These are phyloP conservation scores for Ptiloglossa arizonensis DNA, from an alignment of 1,140 invertebrate species.

Conservation along the genomic window DNA sequence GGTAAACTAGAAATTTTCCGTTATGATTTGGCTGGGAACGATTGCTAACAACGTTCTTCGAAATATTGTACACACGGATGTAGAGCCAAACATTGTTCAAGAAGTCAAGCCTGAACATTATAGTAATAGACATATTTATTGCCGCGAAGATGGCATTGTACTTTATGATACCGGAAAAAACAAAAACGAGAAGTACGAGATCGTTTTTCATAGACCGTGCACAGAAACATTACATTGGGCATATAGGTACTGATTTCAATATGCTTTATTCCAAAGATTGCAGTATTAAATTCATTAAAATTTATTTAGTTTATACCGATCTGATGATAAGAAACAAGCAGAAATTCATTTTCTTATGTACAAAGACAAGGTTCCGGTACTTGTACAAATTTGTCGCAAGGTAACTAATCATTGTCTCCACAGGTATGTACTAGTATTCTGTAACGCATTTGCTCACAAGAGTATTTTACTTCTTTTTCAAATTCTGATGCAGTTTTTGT, in stretches of 20 bases:
- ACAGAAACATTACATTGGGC: constrained; percentile 85
- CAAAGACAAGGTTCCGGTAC: constrained; percentile 87
- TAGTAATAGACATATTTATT: constrained; percentile 84
- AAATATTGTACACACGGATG: constrained; percentile 77
- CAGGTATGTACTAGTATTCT: too few species aligned
- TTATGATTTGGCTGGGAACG: constrained; percentile 73
- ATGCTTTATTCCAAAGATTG: not conserved
- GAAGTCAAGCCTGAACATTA: constrained; percentile 87
- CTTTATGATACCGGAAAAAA: constrained; percentile 85
- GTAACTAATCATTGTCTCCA: constrained; percentile 77
- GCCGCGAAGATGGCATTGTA: constrained; percentile 87
- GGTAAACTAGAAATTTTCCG: constrained; percentile 11
- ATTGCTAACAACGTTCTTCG: constrained; percentile 75
- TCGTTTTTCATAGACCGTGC: constrained; percentile 87
- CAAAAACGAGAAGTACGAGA: constrained; percentile 85
- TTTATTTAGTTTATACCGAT: constrained; percentile 89
- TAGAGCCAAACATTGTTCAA: constrained; percentile 84
- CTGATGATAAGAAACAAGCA: constrained; percentile 84
- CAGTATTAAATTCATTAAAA: not conserved
- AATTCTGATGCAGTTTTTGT: not conserved
- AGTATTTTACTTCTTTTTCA: too few species aligned
- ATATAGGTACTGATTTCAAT: constrained; percentile 83
- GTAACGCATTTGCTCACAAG: too few species aligned
- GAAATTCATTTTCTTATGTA: constrained; percentile 89
- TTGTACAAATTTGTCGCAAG: constrained; percentile 87